Evolutionary conservation across 2,113 vertebrate species (phyloP).

Genomic region (Tenebrosternarchus preto): DNA sequence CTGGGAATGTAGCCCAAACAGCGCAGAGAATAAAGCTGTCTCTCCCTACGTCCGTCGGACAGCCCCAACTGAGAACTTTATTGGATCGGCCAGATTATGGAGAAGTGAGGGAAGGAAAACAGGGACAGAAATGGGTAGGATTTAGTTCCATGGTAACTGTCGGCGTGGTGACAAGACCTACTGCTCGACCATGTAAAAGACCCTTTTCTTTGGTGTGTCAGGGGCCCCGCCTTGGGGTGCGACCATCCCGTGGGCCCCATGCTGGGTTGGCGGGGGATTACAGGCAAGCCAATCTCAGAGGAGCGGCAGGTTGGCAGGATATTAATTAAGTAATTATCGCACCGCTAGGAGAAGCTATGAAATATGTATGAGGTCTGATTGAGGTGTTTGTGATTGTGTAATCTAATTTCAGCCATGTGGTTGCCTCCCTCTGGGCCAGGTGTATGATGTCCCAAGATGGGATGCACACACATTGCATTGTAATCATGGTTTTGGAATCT

Average conservation of each 20-base stretch:
- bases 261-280: slow-evolving; percentile 62
- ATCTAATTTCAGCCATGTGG: slow-evolving; percentile 70
- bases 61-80: slow-evolving; percentile 59
- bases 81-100: slow-evolving; percentile 54
- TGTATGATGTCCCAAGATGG: slow-evolving; percentile 47
- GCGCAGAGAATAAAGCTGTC: slow-evolving; percentile 30
- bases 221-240: slow-evolving; percentile 59
- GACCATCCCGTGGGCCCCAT: slow-evolving; percentile 33
- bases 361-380: slow-evolving; percentile 78
- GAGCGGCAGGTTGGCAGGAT: slow-evolving; percentile 66
- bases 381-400: slow-evolving; percentile 77
- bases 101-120: slow-evolving; percentile 48
- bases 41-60: slow-evolving; percentile 28
- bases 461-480: slow-evolving; percentile 15
- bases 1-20: slow-evolving; percentile 41
- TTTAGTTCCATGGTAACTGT: slow-evolving; percentile 65
- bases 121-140: slow-evolving; percentile 51
- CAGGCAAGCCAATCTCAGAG: slow-evolving; percentile 66
- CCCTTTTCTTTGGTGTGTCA: slow-evolving; percentile 59
- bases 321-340: slow-evolving; percentile 83
- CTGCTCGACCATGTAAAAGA: slow-evolving; percentile 28
- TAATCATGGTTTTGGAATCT: slow-evolving; percentile 1
- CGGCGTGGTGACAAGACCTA: slow-evolving; percentile 22
- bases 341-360: slow-evolving; percentile 66
- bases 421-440: slow-evolving; percentile 63